Evolutionary conservation across 2,888 invertebrate species (phyloP).

Genomic region (Geotrupes spiniger): DNA sequence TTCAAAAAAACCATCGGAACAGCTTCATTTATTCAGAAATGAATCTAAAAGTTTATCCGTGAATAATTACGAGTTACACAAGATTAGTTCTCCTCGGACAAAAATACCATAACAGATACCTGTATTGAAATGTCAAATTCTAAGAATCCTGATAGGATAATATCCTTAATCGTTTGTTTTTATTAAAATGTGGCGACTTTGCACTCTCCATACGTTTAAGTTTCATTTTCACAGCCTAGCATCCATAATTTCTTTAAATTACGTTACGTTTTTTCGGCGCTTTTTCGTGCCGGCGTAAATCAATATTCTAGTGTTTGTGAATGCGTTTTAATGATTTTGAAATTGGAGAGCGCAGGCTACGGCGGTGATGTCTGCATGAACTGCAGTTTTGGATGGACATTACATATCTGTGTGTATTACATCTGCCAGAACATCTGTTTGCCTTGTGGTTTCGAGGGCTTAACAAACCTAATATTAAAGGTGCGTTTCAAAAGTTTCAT

Average conservation of each 20-base stretch:
- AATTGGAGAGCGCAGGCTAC: conserved; percentile 19
- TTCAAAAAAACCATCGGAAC: conserved; percentile 17
- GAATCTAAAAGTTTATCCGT: conserved; percentile 15
- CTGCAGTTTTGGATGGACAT: conserved; percentile 25
- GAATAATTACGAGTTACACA: conserved; percentile 16
- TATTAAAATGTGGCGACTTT: too few relatives aligned
- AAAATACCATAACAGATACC: conserved; percentile 16
- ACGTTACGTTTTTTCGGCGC: too few relatives aligned
- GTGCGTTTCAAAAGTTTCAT: conserved; percentile 6
- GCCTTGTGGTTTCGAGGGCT: conserved; percentile 16
- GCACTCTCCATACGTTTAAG: too few relatives aligned
- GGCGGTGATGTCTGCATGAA: conserved; percentile 27
- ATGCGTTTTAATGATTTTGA: conserved; percentile 6
- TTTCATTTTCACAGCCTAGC: too few relatives aligned
- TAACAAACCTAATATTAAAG: conserved; percentile 8
- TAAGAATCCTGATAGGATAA: conserved; percentile 12
- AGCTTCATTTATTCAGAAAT: conserved; percentile 27
- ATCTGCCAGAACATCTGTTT: conserved; percentile 30
- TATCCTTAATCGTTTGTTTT: not conserved
- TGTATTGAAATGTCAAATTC: conserved; percentile 19
- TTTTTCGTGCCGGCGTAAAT: too few relatives aligned
- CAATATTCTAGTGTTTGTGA: not conserved
- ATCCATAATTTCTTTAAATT: too few relatives aligned
- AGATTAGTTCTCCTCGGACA: conserved; percentile 15
- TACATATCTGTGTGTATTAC: conserved; percentile 24